Percentiles rank a stretch among this genome's conserved stretches.
Conservation (phyloP, 2,113 vertebrate genomes). For the Todiramphus chloris region DNA sequence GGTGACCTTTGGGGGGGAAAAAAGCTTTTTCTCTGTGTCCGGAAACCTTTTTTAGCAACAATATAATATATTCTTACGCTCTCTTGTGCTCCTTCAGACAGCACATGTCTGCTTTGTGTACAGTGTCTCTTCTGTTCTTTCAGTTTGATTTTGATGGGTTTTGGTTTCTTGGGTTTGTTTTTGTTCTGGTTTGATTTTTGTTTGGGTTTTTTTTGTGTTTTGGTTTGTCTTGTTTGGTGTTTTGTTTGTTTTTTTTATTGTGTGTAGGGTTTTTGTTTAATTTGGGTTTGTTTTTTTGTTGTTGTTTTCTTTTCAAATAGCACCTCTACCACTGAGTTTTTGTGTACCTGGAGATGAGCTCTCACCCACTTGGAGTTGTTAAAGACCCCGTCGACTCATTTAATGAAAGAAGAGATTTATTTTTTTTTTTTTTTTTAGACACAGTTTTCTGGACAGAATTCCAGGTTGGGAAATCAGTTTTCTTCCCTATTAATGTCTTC, state of each 20-base stretch:
- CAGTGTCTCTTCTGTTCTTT: not conserved
- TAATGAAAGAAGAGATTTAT: not conserved
- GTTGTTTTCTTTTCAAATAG: not conserved
- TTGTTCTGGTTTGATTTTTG: not conserved
- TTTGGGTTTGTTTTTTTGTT: not conserved
- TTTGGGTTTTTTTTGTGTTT: not conserved
- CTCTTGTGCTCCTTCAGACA: not conserved
- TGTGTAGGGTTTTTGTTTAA: too few relatives aligned
- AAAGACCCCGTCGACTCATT: not conserved
- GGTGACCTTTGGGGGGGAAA: slow-evolving; percentile 14
- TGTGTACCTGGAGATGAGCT: not conserved
- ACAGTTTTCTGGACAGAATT: not conserved
- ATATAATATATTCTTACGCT: not conserved
- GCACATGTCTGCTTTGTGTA: not conserved
- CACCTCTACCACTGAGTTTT: not conserved
- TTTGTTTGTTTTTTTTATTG: not conserved
- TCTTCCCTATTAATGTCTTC: not conserved
- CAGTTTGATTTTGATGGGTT: not conserved
- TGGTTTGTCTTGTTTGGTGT: too few relatives aligned
- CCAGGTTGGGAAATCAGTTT: not conserved
- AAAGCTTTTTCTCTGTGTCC: not conserved
- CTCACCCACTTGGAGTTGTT: not conserved
- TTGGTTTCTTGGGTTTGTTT: not conserved
- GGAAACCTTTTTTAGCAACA: slow-evolving; percentile 9
- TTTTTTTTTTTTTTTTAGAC: not conserved